Evolutionary conservation across 2,888 invertebrate species (phyloP), one percentile per base, ranked within the genome.

Genomic region (Hirtodrosophila cameraria): DNA sequence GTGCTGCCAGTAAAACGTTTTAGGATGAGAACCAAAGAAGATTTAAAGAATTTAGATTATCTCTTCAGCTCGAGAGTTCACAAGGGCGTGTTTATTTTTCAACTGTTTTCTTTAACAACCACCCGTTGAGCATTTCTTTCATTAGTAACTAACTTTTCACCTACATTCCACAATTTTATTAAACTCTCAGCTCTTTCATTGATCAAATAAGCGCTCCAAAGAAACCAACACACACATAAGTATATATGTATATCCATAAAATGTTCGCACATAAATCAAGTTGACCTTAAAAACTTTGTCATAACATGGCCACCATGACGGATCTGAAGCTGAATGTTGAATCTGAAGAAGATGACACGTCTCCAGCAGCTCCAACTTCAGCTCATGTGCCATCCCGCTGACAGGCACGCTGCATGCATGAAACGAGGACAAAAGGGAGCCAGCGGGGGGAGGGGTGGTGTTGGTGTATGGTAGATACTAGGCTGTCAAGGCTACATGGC

Each of bases 251-350:
- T 59, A 54, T 50, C 25, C 60, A 65, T 69, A 41, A 48, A 55
- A 43, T 61, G 49, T 83, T 80, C 81, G 65, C 77, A 74, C 68
- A 84, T 84, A 84, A 80, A 80, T 80, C 72, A 80, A 62, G 69
- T 64, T 80, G 84, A 84, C 80, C 80, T 84, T 84, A 84, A 77
- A 80, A 66, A 55, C 43, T 61, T 70, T 75, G 75, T 77, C 81
- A 81, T 75, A 77, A 64, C 57, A 75, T 46, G 75, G 61, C 59
- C 68, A 79, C 36, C 50, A 48, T 49, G 41, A 58, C 48, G 41
- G 18, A 52, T 36, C 36, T 7, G 33, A 23, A 35, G 36, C 33
- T 46, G 33, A 38, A 8, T 12, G 16, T n/a, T 25, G 38, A 15
- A 33, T 36, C 61, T 53, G 38, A 8, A 28, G 25, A 18, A 31